phyloP scores from a whole-genome alignment of 1,140 invertebrate species.

The Drosophila lowei region DNA sequence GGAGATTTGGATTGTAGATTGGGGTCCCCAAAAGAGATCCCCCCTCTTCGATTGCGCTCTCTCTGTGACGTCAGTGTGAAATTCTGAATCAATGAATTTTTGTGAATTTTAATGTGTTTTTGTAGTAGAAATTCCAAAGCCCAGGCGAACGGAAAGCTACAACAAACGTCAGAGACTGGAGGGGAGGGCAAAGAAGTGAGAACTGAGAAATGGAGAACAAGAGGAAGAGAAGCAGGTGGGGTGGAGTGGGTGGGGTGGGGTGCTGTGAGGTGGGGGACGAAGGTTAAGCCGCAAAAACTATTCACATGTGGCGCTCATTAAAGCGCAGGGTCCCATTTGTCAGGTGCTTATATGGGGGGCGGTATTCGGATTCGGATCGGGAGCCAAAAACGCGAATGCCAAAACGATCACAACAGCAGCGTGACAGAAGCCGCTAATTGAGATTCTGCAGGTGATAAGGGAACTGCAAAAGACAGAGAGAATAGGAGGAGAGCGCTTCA shows the following conservation, averaged over 20 bases:
- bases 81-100: no score
- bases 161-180: no score
- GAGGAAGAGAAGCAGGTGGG: conserved; percentile 5
- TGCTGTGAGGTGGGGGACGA: not conserved
- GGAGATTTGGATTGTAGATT: no score
- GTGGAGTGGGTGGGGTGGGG: not conserved
- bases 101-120: no score
- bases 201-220: not conserved
- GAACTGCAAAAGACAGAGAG: conserved; percentile 21
- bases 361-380: no score
- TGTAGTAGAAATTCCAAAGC: no score
- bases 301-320: conserved; percentile 65
- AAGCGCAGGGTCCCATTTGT: conserved; percentile 47
- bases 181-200: not conserved
- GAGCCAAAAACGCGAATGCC: conserved; percentile 18
- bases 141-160: no score
- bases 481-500: not conserved
- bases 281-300: conserved; percentile 25
- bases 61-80: no score
- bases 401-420: conserved; percentile 43
- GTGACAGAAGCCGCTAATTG: conserved; percentile 60
- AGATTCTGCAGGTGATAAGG: conserved; percentile 5
- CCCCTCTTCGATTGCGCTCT: no score
- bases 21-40: no score
- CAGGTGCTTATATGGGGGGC: conserved; percentile 35